A percentile compares a stretch with the other conserved stretches of the same genome.
These are phyloP conservation scores for Melanostigma gelatinosum DNA, from an alignment of 2,113 vertebrate genomes.

Conservation along the genomic window DNA sequence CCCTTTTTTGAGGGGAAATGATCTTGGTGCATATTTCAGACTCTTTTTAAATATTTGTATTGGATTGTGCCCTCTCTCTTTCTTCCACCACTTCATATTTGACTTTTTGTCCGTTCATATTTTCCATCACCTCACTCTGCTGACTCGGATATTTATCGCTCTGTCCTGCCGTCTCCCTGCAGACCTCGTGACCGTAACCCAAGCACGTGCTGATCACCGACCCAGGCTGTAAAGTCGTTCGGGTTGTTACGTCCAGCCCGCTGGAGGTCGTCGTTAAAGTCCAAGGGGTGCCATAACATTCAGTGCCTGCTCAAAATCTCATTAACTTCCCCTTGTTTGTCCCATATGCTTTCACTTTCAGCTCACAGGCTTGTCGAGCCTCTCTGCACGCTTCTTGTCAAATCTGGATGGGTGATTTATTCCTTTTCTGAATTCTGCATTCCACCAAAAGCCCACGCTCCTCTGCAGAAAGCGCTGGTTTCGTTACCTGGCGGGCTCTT, in stretches of 20 bases:
- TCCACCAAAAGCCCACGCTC: background rate
- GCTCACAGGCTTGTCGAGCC: no score
- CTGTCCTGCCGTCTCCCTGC: background rate
- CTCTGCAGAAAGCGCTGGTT: background rate
- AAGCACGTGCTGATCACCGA: conserved; percentile 17
- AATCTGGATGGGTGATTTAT: conserved; percentile 27
- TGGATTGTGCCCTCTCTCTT: background rate
- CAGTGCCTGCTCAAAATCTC: conserved; percentile 52
- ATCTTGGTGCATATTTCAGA: background rate
- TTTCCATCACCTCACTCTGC: conserved; percentile 38
- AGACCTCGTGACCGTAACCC: conserved; percentile 30
- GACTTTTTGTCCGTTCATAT: background rate
- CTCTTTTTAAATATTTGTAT: no score
- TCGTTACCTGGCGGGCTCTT: no score
- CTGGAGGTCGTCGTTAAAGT: conserved; percentile 54
- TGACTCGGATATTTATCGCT: background rate
- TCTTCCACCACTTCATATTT: background rate
- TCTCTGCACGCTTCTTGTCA: background rate
- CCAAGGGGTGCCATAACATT: conserved; percentile 45
- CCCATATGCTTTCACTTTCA: conserved; percentile 47
- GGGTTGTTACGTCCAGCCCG: conserved; percentile 46
- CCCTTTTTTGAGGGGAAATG: background rate
- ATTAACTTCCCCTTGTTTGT: conserved; percentile 34
- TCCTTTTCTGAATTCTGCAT: background rate
- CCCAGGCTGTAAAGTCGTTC: conserved; percentile 55